Conservation (phyloP, 2,113 vertebrate species). For the Pogonocichla stellata region DNA sequence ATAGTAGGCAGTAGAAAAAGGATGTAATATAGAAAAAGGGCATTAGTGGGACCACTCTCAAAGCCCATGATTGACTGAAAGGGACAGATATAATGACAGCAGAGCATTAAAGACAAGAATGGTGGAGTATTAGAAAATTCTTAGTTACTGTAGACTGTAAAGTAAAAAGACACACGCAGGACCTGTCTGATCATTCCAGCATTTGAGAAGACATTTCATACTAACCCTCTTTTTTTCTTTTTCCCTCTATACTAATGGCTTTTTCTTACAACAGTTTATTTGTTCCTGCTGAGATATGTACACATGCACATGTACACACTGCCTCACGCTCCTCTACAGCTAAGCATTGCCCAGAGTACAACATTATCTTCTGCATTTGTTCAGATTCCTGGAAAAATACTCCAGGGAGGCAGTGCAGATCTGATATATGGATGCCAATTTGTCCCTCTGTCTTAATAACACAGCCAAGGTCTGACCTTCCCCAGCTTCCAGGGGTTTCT, state of each 20-base stretch:
- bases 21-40: background rate
- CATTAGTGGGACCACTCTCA: background rate
- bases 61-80: background rate
- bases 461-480: slow-evolving; percentile 15
- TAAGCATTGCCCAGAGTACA: background rate
- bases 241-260: rapidly evolving
- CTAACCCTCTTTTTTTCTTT: background rate
- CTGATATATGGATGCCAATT: slow-evolving; percentile 4
- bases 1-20: background rate
- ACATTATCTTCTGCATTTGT: background rate
- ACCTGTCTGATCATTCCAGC: background rate
- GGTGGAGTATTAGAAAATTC: background rate
- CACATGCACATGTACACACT: background rate
- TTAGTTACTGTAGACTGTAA: background rate
- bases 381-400: slow-evolving; percentile 10
- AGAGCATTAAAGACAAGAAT: background rate
- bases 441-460: slow-evolving; percentile 16
- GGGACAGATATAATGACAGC: background rate
- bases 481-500: background rate
- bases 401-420: background rate
- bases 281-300: background rate
- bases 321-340: background rate
- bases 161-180: background rate
- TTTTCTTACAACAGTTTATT: background rate
- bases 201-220: background rate